Percentiles rank a stretch among this genome's conserved stretches.
phyloP scores from a whole-genome alignment of 92 coral and sea anemone species.

The Phymanthus crucifer region DNA sequence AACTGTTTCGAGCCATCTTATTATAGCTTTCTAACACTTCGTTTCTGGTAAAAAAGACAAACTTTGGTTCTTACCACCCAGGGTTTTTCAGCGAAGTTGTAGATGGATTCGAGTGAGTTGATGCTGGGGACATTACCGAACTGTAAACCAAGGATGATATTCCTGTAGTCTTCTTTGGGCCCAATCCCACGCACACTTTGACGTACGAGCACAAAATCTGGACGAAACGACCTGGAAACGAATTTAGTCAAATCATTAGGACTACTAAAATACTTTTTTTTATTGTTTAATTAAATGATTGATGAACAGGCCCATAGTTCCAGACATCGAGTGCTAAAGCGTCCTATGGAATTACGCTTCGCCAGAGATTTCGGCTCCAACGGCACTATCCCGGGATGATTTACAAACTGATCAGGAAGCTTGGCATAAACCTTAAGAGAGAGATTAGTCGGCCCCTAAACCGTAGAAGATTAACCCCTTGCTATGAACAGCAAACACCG shows the following conservation, averaged over 20 bases:
- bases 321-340: too few species aligned
- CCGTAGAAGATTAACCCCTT: too few species aligned
- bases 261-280: not conserved
- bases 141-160: constrained; percentile 81
- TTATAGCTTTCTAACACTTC: too few species aligned
- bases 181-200: constrained; percentile 95
- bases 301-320: too few species aligned
- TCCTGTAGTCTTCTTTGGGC: constrained; percentile 87
- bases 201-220: constrained; percentile 90
- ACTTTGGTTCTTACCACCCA: constrained; percentile 80
- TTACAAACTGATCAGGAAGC: too few species aligned
- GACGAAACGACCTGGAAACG: constrained; percentile 85
- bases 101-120: constrained; percentile 86
- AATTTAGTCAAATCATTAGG: not conserved
- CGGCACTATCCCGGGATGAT: too few species aligned
- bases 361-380: too few species aligned
- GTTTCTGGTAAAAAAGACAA: not conserved
- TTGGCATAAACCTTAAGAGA: too few species aligned
- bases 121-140: constrained; percentile 94
- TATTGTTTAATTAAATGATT: not conserved
- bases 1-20: too few species aligned
- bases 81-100: constrained; percentile 93
- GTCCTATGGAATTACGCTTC: too few species aligned
- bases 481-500: too few species aligned
- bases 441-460: too few species aligned